Evolutionary conservation across 2,888 invertebrate species (phyloP).

Genomic region (Camponotus fellah): DNA sequence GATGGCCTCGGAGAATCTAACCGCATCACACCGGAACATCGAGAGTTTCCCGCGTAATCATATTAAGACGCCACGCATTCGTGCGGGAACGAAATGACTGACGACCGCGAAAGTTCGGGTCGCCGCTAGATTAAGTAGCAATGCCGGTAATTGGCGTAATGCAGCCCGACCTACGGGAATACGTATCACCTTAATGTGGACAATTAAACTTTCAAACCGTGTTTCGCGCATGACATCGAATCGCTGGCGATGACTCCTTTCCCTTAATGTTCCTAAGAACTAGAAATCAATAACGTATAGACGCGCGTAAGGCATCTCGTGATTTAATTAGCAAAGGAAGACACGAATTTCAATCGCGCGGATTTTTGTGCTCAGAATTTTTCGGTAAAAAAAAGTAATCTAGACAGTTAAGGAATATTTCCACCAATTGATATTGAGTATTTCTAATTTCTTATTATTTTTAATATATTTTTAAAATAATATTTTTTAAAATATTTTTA

Average conservation of each 20-base stretch:
- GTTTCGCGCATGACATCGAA: background rate
- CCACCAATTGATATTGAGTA: background rate
- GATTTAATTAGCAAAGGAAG: background rate
- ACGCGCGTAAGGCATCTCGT: background rate
- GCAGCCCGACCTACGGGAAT: background rate
- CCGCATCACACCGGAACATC: background rate
- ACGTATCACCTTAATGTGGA: slow-evolving; percentile 16
- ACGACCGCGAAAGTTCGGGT: slow-evolving; percentile 7
- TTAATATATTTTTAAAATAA: background rate
- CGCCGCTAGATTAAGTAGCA: slow-evolving; percentile 18
- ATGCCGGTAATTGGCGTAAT: slow-evolving; percentile 57
- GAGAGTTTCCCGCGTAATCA: slow-evolving; percentile 12
- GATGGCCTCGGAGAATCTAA: slow-evolving; percentile 2
- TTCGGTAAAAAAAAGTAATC: background rate
- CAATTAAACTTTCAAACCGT: slow-evolving; percentile 58
- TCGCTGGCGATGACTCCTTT: background rate
- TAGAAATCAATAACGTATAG: slow-evolving; percentile 13
- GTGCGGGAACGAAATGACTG: background rate
- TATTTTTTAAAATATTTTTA: background rate
- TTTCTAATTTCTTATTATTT: background rate
- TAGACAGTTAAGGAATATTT: background rate
- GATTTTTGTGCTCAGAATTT: background rate
- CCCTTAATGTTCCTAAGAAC: background rate
- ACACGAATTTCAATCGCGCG: background rate
- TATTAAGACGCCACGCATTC: slow-evolving; percentile 24